Base-by-base conservation (phyloP, 2,113 vertebrate species). In the Tragelaphus scriptus region DNA sequence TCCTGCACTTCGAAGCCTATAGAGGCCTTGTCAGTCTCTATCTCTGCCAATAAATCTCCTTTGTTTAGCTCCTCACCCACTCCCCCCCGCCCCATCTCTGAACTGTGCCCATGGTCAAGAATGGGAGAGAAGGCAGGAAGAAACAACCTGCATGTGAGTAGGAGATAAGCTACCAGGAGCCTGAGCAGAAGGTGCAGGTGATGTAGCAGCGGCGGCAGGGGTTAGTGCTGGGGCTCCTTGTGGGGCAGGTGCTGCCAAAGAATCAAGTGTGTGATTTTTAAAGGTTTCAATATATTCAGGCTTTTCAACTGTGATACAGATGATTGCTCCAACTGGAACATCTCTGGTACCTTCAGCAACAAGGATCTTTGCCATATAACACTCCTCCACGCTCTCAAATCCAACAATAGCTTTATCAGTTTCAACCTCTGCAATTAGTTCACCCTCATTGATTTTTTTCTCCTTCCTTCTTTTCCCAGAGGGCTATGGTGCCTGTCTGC, bases 1-100 rank as follows among this genome's bases (percentile, higher is more conserved):
- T 99, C 99, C 98, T 99, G 99, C 77, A 99, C 99, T 98, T 99
- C 99, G 98, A 99, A 99, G 99, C 99, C 99, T 96, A 99, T 99
- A 40, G 99, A 99, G 5, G 99, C 99, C 99, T 99, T 99, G 98
- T 99, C 99, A 0, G 99, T 99, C 99, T 99, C 99, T 14, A 99
- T 99, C 98, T 99, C 99, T 53, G 99, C 99, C 98, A 99, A 97
- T 55, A 99, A 99, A 93, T 99, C 99, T 96, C 99, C 99, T 98
- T 99, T 99, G 2, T 90, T 99, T 92, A 99, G 98, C 98, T 99
- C 99, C 98, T 99, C 99, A 63, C 99, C 99, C 0, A 99, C 99
- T 98, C 99, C 99, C 99, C 99, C 99, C 98, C 99, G 99, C 63
- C 17, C 99, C 99, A 99, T 97, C 99, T 99, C 98, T 99, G 99